Conservation (phyloP, 2,797 vertebrate genomes). For the Aldrovandia affinis region DNA sequence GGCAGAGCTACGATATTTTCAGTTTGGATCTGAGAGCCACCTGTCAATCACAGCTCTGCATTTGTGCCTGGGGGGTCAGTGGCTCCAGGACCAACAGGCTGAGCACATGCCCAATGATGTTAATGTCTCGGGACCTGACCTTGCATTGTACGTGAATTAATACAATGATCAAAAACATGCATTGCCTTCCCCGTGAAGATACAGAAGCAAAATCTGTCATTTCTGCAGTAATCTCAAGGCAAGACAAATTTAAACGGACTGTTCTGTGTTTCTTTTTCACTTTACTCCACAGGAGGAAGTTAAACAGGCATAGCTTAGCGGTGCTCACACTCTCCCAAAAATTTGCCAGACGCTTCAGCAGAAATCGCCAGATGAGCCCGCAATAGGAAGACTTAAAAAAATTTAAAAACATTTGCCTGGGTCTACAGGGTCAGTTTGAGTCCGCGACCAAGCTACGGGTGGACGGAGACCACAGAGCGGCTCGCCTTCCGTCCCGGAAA, state of each 20-base stretch:
- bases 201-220: neutral
- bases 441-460: neutral
- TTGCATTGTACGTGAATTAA: neutral
- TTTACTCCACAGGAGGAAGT: constrained; percentile 16
- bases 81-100: neutral
- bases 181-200: neutral
- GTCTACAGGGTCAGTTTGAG: neutral
- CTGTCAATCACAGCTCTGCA: neutral
- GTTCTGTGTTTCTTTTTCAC: neutral
- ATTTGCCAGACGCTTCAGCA: neutral
- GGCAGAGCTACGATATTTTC: neutral
- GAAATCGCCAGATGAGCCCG: neutral
- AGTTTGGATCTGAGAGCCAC: neutral
- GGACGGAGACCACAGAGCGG: neutral
- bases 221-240: neutral
- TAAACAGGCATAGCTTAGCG: neutral
- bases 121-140: neutral
- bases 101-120: neutral
- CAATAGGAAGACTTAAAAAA: neutral
- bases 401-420: neutral
- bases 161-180: neutral
- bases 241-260: neutral
- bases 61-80: neutral
- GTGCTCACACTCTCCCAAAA: neutral
- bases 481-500: neutral